Percentiles rank a stretch among this genome's conserved stretches.
phyloP scores from a whole-genome alignment of 2,113 vertebrate genomes.

The Trichechus manatus region DNA sequence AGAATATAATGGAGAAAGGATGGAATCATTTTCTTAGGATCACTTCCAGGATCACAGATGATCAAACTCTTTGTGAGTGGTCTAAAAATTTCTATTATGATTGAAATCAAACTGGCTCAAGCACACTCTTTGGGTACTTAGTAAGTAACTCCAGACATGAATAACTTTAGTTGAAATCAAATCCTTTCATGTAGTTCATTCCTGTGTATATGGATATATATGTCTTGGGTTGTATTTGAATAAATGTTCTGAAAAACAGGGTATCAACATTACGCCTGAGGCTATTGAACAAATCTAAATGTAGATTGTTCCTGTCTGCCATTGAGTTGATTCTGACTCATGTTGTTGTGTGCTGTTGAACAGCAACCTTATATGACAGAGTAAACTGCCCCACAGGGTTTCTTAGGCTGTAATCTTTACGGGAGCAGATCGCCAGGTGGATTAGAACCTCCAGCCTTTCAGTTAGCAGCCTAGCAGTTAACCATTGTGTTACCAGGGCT shows the following conservation, averaged over 20 bases:
- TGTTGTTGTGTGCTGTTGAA: too few relatives aligned
- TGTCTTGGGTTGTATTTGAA: background rate
- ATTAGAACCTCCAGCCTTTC: background rate
- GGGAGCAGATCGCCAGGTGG: background rate
- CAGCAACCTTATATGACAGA: background rate
- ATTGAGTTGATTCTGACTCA: background rate
- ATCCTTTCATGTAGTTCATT: background rate
- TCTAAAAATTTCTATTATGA: background rate
- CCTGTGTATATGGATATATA: background rate
- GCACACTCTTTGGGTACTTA: background rate
- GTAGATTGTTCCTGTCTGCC: background rate
- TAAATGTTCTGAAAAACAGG: background rate
- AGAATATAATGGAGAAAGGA: background rate
- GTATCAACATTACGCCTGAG: background rate
- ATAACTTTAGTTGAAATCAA: conserved; percentile 9
- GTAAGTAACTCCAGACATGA: background rate
- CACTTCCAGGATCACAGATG: background rate
- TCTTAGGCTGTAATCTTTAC: background rate
- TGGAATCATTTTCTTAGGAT: background rate
- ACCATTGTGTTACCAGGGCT: background rate
- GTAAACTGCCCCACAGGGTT: background rate
- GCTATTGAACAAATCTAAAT: background rate
- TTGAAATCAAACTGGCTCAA: background rate
- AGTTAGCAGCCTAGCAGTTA: background rate
- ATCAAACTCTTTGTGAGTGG: background rate